Evolutionary conservation across 2,113 vertebrate genomes (phyloP), one percentile per base, ranked within the genome.

Genomic region (Saccopteryx bilineata): DNA sequence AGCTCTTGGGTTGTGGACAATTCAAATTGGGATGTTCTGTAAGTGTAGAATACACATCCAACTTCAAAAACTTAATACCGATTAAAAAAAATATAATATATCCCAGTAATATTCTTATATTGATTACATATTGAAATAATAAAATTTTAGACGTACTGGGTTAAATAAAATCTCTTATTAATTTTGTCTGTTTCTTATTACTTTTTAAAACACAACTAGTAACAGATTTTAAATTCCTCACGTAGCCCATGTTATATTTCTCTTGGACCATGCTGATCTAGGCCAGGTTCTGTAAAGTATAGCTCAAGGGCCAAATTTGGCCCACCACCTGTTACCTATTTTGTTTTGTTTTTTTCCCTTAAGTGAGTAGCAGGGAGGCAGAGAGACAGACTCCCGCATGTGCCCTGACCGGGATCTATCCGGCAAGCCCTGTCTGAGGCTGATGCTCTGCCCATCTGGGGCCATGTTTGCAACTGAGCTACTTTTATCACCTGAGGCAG

Each of bases 51-150:
- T 48, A 23, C 31, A 54, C 39, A 87, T n/a, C 3, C 2, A 7
- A 63, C 69, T 93, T 87, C 80, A 78, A 92, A 89, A n/a, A 50
- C 48, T 58, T 46, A 66, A 50, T 28, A 18, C 54, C 61, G 87
- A 21, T 79, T 50, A 4, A 12, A 48, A 81, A 50, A 23, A 56
- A 31, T 60, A 19, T 76, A 12, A 9, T 83, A 19, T 9, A 63
- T 82, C 28, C 63, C 10, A 48, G 85, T 78, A 56, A 46, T 69
- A 69, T n/a, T 61, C 74, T 74, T 83, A 83, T 71, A 46, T 63
- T 65, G 33, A 39, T 46, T 74, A 31, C 6, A 68, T 56, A 33
- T 85, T 80, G 28, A 85, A 80, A 74, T 56, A 61, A 78, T 71
- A 82, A 19, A 76, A 81, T 71, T 84, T 93, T 93, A 61, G 48